Conservation (phyloP, 2,113 vertebrate genomes). For the Marmota flaviventris region DNA sequence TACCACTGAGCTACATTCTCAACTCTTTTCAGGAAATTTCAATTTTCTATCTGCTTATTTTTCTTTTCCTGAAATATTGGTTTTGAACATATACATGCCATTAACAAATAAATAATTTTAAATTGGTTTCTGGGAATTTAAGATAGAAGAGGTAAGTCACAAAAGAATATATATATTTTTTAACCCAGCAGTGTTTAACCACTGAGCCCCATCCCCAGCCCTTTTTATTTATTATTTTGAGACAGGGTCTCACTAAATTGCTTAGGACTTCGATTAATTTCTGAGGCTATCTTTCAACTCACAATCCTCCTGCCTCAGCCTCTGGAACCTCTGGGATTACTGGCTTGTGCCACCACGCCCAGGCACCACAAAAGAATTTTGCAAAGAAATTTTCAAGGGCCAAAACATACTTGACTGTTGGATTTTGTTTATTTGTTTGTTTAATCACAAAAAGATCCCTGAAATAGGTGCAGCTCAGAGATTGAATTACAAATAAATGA, state of each 20-base stretch:
- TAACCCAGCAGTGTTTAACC: too few species aligned
- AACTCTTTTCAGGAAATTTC: not conserved
- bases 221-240: too few species aligned
- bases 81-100: not conserved
- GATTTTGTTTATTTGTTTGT: not conserved
- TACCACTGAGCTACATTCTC: not conserved
- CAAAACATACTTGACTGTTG: not conserved
- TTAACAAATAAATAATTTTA: not conserved
- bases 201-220: too few species aligned
- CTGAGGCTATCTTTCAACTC: too few species aligned
- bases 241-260: too few species aligned
- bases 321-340: too few species aligned
- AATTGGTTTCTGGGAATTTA: not conserved
- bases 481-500: not conserved
- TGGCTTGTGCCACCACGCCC: too few species aligned
- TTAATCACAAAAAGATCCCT: not conserved
- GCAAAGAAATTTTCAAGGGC: constrained; percentile 23
- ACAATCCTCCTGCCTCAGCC: too few species aligned
- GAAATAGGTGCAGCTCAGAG: constrained; percentile 2
- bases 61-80: constrained; percentile 13
- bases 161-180: not conserved
- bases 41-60: constrained; percentile 50
- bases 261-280: too few species aligned
- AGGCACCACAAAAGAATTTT: not conserved
- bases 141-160: not conserved